phyloP scores from a whole-genome alignment of 2,797 vertebrate species.

The Periparus ater region DNA sequence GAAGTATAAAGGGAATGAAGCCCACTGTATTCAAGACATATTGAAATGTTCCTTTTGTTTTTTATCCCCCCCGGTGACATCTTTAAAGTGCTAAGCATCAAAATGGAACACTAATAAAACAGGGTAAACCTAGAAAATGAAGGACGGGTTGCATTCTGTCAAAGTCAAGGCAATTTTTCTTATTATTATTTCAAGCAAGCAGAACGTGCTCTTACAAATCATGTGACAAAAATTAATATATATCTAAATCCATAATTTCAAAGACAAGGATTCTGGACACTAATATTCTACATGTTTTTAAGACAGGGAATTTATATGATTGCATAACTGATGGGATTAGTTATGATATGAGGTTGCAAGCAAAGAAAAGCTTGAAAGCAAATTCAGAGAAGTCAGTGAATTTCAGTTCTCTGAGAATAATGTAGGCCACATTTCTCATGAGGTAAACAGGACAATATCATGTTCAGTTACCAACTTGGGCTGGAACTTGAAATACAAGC shows the following conservation, averaged over 20 bases:
- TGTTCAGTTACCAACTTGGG: neutral
- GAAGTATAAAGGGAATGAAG: neutral
- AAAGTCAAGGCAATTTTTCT: neutral
- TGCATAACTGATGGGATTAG: neutral
- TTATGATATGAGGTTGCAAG: neutral
- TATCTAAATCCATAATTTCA: neutral
- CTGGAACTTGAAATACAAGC: neutral
- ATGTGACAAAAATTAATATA: neutral
- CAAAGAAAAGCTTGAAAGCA: neutral
- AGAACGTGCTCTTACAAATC: neutral
- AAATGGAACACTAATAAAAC: neutral
- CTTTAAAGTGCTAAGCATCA: neutral
- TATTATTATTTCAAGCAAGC: neutral
- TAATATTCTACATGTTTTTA: neutral
- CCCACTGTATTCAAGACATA: neutral
- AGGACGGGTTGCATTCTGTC: neutral
- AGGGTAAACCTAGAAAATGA: conserved; percentile 19
- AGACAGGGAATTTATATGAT: neutral
- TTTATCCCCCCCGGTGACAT: neutral
- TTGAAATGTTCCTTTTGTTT: neutral
- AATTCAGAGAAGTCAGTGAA: neutral
- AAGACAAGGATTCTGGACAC: neutral
- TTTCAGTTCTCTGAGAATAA: neutral
- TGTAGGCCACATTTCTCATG: neutral
- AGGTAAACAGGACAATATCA: neutral